Percentiles rank a stretch among this genome's conserved stretches.
Evolutionary conservation across 1,140 invertebrate genomes (phyloP).

Genomic region (Drosophila ercepeae): DNA sequence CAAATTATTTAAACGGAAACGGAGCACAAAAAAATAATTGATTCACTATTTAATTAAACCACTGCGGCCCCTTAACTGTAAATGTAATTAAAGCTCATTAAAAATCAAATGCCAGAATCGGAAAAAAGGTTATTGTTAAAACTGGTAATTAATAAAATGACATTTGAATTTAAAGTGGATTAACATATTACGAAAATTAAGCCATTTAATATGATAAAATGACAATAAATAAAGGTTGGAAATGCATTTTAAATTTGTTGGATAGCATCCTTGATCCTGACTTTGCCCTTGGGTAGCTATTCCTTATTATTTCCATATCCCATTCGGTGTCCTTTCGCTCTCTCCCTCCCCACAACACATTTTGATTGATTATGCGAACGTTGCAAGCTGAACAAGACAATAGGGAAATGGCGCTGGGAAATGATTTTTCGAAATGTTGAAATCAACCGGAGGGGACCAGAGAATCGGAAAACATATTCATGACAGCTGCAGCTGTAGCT

Average conservation of each 20-base stretch:
- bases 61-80: not conserved
- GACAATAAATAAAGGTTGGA: not conserved
- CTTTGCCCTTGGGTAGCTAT: no score
- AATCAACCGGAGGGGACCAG: constrained; percentile 13
- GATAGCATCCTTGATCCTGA: no score
- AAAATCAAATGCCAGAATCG: not conserved
- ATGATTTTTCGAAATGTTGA: constrained; percentile 50
- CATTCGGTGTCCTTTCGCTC: constrained; percentile 19
- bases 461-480: constrained; percentile 27
- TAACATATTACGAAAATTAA: not conserved
- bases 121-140: no score
- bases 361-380: constrained; percentile 72
- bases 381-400: constrained; percentile 58
- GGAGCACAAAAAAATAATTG: not conserved
- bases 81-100: not conserved
- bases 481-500: constrained; percentile 58
- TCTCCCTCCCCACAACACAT: constrained; percentile 42
- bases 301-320: not conserved
- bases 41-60: not conserved
- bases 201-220: not conserved
- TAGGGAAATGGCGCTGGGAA: constrained; percentile 43
- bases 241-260: not conserved
- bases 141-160: not conserved
- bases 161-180: not conserved
- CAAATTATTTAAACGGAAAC: not conserved